Evolutionary conservation across 2,797 vertebrate species (phyloP), one percentile per base, ranked within the genome.

Genomic region (Eleutherodactylus coqui): DNA sequence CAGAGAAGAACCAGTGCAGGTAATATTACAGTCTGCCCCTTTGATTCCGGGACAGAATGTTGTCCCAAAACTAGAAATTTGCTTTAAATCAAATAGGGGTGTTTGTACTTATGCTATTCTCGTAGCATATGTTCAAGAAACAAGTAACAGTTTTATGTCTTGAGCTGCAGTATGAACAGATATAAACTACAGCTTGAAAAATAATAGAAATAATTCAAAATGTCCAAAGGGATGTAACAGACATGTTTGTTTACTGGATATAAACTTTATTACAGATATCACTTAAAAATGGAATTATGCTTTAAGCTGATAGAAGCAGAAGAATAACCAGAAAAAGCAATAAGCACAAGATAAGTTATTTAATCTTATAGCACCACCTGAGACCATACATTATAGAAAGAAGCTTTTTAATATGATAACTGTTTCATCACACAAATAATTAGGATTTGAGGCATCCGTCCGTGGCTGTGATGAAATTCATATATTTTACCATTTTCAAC

Each of bases 401-500:
- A 32, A 1, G 10, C 11, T 60, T 64, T 62, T 32, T 62, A 62
- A 80, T 32, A 80, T 38, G 38, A 27, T 43, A 64, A 64, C 41
- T 62, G 19, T 45, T 80, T 47, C 24, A 43, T 32, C 41, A 60
- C 16, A 19, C 32, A 64, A 36, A 47, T 64, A 29, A 80, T 69
- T 17, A 32, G 9, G 29, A 49, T 81, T 51, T 81, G 19, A 17
- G 36, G 19, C 41, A 32, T 19, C 29, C 49, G 27, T 69, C 55
- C 62, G 27, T 47, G 51, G 41, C n/a, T 70, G 10, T 24, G 16
- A 72, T 79, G 24, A 64, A 29, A 47, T 79, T 43, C 67, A 62
- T 2, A 49, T 70, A 91, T 89, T 77, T 88, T 80, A 81, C 75
- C 27, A 85, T 91, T 90, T 88, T 87, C 85, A 85, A 84, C 51